Percentiles rank a stretch among this genome's conserved stretches.
Conservation (phyloP, 2,888 invertebrate genomes). For the Germaria angustata region DNA sequence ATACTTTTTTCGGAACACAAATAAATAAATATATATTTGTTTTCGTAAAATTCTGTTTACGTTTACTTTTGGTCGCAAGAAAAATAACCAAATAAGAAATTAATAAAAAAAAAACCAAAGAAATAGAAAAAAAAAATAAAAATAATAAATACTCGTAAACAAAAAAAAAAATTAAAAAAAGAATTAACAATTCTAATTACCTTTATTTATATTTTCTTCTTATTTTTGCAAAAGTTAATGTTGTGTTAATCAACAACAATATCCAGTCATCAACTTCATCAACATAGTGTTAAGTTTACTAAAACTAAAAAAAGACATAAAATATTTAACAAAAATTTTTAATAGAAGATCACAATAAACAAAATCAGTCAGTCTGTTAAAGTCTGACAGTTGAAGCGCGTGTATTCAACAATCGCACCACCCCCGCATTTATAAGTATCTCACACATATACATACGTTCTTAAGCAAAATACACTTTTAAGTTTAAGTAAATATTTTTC, state of each 20-base stretch:
- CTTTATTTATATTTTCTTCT: conserved; percentile 12
- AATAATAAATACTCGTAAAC: not conserved
- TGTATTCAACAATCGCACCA: conserved; percentile 49
- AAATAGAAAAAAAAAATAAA: not conserved
- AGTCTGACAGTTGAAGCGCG: conserved; percentile 54
- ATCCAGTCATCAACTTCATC: not conserved
- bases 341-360: not conserved
- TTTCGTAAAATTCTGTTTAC: not conserved
- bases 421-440: conserved; percentile 57
- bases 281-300: conserved; percentile 8
- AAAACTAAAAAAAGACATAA: not conserved
- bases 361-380: conserved; percentile 17
- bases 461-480: not conserved
- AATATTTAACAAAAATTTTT: conserved; percentile 11
- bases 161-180: not conserved
- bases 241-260: not conserved
- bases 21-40: not conserved
- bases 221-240: not conserved
- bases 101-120: not conserved
- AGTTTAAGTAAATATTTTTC: not conserved
- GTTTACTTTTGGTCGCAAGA: conserved; percentile 1
- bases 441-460: not conserved
- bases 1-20: too few species aligned
- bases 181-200: conserved; percentile 56
- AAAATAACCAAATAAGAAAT: not conserved